Evolutionary conservation across 2,113 vertebrate species (phyloP), one percentile per base, ranked within the genome.

Genomic region (Falco punctatus): DNA sequence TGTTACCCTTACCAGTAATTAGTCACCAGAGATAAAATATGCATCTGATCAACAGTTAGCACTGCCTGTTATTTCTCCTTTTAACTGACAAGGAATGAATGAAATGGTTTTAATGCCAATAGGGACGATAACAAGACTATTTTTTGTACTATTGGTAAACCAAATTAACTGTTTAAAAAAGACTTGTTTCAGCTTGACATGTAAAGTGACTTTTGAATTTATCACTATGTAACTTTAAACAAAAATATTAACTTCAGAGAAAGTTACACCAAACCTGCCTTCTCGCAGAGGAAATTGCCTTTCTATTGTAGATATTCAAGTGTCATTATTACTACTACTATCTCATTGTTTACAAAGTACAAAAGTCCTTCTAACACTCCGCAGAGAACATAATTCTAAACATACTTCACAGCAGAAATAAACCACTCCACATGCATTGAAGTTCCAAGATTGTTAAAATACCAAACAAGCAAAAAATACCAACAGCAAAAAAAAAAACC

Each of bases 1-100:
- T 3, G 65, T 46, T 87, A 72, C 86, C 87, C 94, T 73, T 74
- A 91, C 40, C 64, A 92, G 92, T 81, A 97, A 96, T 97, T 97
- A 98, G 95, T 77, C 77, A 67, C 87, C 82, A 96, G 92, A 97
- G 96, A 92, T 79, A 95, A 92, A 73, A 94, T 9, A 91, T 21
- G 59, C 92, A 86, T 66, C 95, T 75, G 74, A 97, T 73, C 78
- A 94, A 83, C 73, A 77, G 48, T 61, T 78, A 90, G 64, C 38
- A 30, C 77, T 59, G 82, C 92, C 75, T 84, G 40, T 22, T 67
- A 22, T 23, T 67, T 40, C 13, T 59, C n/a, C 52, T 67, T 27
- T 49, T 92, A 92, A n/a, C 74, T 19, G 55, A 79, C 44, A 33
- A 81, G 19, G 67, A 52, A 79, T 58, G 92, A 96, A 94, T 46